Conservation (phyloP, 2,113 vertebrate species). For the Setophaga coronata region DNA sequence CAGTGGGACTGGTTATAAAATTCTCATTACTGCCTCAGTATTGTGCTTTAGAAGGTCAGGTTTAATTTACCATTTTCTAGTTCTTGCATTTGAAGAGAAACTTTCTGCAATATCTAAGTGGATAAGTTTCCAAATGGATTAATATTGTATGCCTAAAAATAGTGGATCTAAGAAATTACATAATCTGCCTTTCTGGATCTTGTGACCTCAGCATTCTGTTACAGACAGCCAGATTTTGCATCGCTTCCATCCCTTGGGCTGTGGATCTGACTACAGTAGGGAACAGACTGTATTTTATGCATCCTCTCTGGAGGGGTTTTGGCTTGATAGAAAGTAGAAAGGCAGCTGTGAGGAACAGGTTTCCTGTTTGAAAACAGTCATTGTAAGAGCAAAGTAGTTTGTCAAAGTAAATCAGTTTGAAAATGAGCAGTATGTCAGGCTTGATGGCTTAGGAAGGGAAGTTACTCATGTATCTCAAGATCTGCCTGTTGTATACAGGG, state of each 20-base stretch:
- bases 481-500: neutral
- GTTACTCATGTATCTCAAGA: neutral
- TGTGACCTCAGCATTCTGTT: neutral
- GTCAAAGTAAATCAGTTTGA: neutral
- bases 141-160: neutral
- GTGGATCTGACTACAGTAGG: neutral
- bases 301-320: neutral
- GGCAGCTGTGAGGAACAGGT: neutral
- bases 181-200: neutral
- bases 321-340: neutral
- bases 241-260: neutral
- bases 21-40: neutral
- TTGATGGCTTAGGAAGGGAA: neutral
- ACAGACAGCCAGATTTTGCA: neutral
- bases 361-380: neutral
- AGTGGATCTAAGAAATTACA: neutral
- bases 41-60: neutral
- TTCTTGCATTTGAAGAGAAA: neutral
- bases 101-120: neutral
- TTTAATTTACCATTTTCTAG: neutral
- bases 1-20: neutral
- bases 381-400: neutral
- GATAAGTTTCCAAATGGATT: neutral
- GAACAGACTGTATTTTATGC: neutral
- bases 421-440: neutral